Base-by-base conservation (phyloP, 1,140 invertebrate genomes). In the Chrysomallon squamiferum region DNA sequence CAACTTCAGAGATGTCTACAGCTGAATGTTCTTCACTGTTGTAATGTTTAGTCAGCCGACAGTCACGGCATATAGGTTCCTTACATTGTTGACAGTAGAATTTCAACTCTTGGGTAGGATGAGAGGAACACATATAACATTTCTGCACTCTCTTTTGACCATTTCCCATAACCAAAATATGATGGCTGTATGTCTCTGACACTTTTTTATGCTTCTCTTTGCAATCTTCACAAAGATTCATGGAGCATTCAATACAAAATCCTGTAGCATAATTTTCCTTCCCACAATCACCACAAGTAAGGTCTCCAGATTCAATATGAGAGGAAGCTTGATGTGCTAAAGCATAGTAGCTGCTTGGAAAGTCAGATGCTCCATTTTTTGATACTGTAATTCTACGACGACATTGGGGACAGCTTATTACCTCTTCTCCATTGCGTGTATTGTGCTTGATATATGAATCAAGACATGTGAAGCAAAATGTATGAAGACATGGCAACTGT, bases 201-300 rank as follows among this genome's bases (percentile, higher is more conserved):
- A 20, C 58, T 41, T 7, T 43, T 29, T 59, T 59, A 22, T 59
- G 58, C 22, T 43, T 38, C 22, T 59, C 38, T 29, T 59, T 59
- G 58, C 35, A 33, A 0, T 35, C 30, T 15, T 25, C 22, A 29
- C 58, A 59, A 20, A 59, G 35, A 22, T 59, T 59, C 13, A 25
- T 59, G 5, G 33, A 25, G 27, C 58, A 59, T 27, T 59, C 58
- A 43, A 59, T 38, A 43, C 58, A 59, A 43, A 38, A 59, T 25
- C 58, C 58, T 11, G 41, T 27, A 20, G 38, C 58, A 18, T n/a
- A 32, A 15, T 58, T 35, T 29, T 38, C 35, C 5, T 11, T 59
- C 35, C 35, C 35, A 43, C 58, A 59, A 6, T 35, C 22, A 9
- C 35, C 58, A 27, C 58, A 59, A 2, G 32, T 59, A 9, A 59